Evolutionary conservation across 92 coral and sea anemone species (phyloP), one percentile per base, ranked within the genome.

Genomic region (Ricordea florida): DNA sequence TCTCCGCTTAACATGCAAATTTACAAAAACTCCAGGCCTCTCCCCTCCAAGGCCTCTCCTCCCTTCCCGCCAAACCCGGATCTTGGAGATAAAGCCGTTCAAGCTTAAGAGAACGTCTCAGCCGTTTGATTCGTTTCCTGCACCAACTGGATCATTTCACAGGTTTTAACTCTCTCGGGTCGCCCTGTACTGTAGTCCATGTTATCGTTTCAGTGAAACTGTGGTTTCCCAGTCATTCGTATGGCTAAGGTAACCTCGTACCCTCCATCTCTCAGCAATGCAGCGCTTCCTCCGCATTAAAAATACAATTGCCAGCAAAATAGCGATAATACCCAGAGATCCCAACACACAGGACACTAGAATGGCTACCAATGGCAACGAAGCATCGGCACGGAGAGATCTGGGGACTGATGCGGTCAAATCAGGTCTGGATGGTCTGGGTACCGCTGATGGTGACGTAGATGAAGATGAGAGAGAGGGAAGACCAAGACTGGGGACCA

Each of bases 161-260:
- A n/a, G n/a, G n/a, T n/a, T n/a, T n/a, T n/a, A n/a, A n/a, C n/a
- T n/a, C n/a, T n/a, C n/a, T n/a, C n/a, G n/a, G n/a, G n/a, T n/a
- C n/a, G n/a, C n/a, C n/a, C n/a, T n/a, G n/a, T n/a, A n/a, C n/a
- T n/a, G n/a, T n/a, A 9, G 33, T 13, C 50, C 33, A 67, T 5
- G 60, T 33, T 34, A n/a, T n/a, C n/a, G n/a, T n/a, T 23, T 67
- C 5, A 67, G 14, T 7, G 59, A 21, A 23, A 48, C 17, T 20
- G 44, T 53, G 0, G 50, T 38, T 29, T 52, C 55, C 28, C 38
- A 37, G 9, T 70, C 55, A 6, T 35, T 70, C 8, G 43, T 6
- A 26, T 28, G 77, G 1, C 56, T 7, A 50, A 50, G 66, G 6
- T 70, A 70, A 16, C 77, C 77, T 40, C 35, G 10, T 21, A 52